A percentile compares a stretch with the other conserved stretches of the same genome.
Conservation (phyloP, 2,888 invertebrate genomes). For the Brachyptera risi region DNA sequence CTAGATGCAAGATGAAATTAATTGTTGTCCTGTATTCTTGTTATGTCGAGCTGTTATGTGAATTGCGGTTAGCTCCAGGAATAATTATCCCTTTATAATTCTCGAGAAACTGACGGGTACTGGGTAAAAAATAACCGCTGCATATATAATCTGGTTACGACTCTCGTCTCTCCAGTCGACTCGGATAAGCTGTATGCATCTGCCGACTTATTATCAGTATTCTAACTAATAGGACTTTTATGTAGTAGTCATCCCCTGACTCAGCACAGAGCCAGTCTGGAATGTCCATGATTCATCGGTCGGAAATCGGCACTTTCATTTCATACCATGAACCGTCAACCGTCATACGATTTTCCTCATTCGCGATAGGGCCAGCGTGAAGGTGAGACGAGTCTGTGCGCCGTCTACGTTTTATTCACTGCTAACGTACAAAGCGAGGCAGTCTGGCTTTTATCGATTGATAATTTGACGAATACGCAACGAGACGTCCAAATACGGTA, state of each 20-base stretch:
- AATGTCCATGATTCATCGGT: constrained; percentile 2
- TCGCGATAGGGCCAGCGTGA: neutral
- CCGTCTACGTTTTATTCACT: too few relatives aligned
- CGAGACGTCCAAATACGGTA: too few relatives aligned
- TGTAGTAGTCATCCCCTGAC: constrained; percentile 4
- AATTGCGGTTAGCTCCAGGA: too few relatives aligned
- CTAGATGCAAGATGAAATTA: too few relatives aligned
- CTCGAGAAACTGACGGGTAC: too few relatives aligned
- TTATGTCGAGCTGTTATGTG: too few relatives aligned
- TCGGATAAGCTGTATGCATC: neutral
- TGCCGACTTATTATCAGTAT: too few relatives aligned
- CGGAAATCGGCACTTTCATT: constrained; percentile 7
- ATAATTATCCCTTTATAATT: too few relatives aligned
- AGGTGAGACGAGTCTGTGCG: neutral
- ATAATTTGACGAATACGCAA: too few relatives aligned
- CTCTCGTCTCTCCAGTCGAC: neutral
- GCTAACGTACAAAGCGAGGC: too few relatives aligned
- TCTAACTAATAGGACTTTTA: neutral
- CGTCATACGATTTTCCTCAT: neutral
- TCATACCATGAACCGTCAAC: neutral
- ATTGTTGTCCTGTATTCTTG: too few relatives aligned
- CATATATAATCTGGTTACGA: neutral
- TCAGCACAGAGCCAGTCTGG: neutral
- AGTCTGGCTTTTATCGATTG: too few relatives aligned
- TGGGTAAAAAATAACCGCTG: neutral